Percentiles rank a stretch among this genome's conserved stretches.
phyloP scores from a whole-genome alignment of 1,140 invertebrate species.

The Tribolium castaneum region DNA sequence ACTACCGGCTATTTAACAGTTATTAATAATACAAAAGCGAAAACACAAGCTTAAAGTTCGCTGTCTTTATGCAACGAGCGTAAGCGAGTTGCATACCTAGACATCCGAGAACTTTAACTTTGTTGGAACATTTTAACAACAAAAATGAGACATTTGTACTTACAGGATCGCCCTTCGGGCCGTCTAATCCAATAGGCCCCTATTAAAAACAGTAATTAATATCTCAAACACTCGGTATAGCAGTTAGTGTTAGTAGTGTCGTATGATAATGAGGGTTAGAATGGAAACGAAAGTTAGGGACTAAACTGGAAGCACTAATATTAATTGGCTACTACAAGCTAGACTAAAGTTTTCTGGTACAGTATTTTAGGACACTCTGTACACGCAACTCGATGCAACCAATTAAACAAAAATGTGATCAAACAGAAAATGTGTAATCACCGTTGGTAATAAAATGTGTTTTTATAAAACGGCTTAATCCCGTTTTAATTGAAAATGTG shows the following conservation, averaged over 20 bases:
- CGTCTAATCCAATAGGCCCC: slow-evolving; percentile 94
- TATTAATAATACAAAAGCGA: no score
- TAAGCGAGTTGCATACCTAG: no score
- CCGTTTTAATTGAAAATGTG: neutral
- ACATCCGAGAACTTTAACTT: no score
- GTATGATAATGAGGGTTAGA: slow-evolving; percentile 28
- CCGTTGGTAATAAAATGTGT: no score
- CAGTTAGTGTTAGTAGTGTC: slow-evolving; percentile 5
- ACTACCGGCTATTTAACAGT: no score
- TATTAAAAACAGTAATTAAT: slow-evolving; percentile 68
- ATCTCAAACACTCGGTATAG: neutral
- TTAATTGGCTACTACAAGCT: slow-evolving; percentile 37
- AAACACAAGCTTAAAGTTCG: no score
- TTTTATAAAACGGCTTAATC: no score
- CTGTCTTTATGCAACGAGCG: no score
- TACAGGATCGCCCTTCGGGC: slow-evolving; percentile 93
- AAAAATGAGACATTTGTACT: slow-evolving; percentile 65
- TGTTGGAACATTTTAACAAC: no score
- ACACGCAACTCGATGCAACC: neutral
- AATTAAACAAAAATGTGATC: neutral
- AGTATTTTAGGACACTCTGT: neutral
- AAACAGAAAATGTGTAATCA: no score
- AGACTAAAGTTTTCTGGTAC: neutral
- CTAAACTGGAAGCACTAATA: slow-evolving; percentile 39
- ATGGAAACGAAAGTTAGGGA: slow-evolving; percentile 28